Evolutionary conservation across 2,113 vertebrate species (phyloP).

Genomic region (Hydrochoerus hydrochaeris): DNA sequence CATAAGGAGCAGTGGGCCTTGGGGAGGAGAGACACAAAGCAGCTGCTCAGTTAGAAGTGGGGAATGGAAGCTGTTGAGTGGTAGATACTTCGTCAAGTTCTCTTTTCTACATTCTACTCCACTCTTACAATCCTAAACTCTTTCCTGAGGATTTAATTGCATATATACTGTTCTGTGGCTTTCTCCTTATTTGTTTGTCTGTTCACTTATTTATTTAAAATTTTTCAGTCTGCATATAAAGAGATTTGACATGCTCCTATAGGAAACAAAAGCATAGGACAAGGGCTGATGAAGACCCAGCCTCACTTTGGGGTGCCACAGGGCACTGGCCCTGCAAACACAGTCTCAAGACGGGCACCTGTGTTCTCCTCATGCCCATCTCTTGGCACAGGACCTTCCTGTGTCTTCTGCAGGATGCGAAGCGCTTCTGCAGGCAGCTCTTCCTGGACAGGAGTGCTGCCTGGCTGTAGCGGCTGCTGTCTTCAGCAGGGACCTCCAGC

Average conservation of each 20-base stretch:
- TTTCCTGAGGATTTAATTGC: neutral
- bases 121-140: neutral
- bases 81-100: fast-evolving
- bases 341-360: neutral
- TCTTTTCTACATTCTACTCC: neutral
- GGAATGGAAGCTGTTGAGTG: fast-evolving
- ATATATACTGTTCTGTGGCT: too few relatives aligned
- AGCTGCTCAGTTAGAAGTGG: neutral
- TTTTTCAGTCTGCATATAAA: neutral
- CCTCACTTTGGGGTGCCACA: neutral
- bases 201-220: neutral
- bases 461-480: neutral
- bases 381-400: neutral
- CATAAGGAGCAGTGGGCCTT: too few relatives aligned
- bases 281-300: neutral
- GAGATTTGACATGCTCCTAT: too few relatives aligned
- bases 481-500: neutral
- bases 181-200: neutral
- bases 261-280: too few relatives aligned
- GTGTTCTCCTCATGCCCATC: neutral
- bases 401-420: neutral
- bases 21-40: neutral
- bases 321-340: neutral
- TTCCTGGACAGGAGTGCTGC: neutral
- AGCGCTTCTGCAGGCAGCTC: fast-evolving